Conservation (phyloP, 2,797 vertebrate species). For the Sorex maritimensis region DNA sequence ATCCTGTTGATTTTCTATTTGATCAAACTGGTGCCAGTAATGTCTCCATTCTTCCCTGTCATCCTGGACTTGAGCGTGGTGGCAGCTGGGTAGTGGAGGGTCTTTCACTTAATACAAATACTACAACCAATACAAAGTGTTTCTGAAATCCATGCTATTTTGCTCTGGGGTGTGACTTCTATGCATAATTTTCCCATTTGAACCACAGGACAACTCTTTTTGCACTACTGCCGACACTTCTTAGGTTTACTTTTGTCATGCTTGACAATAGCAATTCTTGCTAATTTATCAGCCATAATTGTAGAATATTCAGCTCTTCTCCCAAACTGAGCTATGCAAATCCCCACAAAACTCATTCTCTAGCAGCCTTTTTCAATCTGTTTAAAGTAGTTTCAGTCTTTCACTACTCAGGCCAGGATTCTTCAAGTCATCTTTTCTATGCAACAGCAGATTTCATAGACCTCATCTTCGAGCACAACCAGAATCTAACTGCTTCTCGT, state of each 20-base stretch:
- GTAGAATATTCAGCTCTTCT: constrained; percentile 82
- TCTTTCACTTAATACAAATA: constrained; percentile 96
- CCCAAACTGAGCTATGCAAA: neutral
- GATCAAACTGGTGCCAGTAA: no score
- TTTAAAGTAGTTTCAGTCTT: neutral
- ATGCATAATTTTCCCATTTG: constrained; percentile 99
- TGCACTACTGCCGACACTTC: constrained; percentile 99
- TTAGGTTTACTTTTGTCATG: constrained; percentile 99
- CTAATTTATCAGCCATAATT: constrained; percentile 98
- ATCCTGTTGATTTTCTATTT: no score
- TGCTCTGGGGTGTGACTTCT: constrained; percentile 96
- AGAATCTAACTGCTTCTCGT: neutral
- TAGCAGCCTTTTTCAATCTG: neutral
- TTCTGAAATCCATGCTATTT: constrained; percentile 99
- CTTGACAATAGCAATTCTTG: constrained; percentile 98
- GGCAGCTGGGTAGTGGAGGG: no score
- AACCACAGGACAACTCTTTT: constrained; percentile 99
- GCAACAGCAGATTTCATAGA: neutral
- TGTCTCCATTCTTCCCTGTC: no score
- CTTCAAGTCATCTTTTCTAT: neutral
- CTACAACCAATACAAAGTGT: constrained; percentile 99
- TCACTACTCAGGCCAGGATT: neutral
- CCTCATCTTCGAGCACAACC: neutral
- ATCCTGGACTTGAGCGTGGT: no score
- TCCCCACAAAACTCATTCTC: neutral